These are phyloP conservation scores for Drymonia ruficornis DNA, from an alignment of 2,888 invertebrate genomes.

Conservation along the genomic window DNA sequence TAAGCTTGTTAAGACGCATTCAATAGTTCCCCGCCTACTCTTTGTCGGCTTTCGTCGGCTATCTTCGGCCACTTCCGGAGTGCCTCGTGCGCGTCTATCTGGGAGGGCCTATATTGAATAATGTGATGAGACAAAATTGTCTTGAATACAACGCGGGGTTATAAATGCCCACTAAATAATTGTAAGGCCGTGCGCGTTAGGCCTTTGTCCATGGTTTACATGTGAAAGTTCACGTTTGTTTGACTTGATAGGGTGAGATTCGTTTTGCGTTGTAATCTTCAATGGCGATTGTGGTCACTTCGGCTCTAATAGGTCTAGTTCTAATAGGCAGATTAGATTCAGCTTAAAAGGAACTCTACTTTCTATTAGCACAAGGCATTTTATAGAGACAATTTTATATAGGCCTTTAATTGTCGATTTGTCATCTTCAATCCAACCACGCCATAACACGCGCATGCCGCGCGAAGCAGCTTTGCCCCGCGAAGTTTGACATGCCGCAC, in stretches of 20 bases:
- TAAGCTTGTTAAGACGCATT: constrained; percentile 53
- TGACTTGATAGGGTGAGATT: constrained; percentile 3
- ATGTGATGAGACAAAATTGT: constrained; percentile 66
- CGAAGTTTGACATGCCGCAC: no score
- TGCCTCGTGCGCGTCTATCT: constrained; percentile 48
- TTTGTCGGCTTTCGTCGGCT: constrained; percentile 54
- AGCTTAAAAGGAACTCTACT: background rate
- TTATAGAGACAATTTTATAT: no score
- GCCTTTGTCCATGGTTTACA: constrained; percentile 38
- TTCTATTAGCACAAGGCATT: background rate
- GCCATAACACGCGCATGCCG: no score
- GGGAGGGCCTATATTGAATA: constrained; percentile 65
- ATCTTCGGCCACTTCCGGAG: constrained; percentile 51
- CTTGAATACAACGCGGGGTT: constrained; percentile 57
- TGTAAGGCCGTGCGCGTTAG: constrained; percentile 43
- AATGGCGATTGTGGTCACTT: background rate
- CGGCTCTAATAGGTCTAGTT: background rate
- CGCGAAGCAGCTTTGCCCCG: no score
- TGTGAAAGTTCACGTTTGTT: constrained; percentile 26
- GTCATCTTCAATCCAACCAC: no score
- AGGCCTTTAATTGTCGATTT: no score
- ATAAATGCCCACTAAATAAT: constrained; percentile 63
- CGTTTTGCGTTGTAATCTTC: constrained; percentile 1
- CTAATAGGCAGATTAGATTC: background rate
- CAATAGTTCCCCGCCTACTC: constrained; percentile 46